Evolutionary conservation across 2,888 invertebrate genomes (phyloP).

Genomic region (Agrochola macilenta): DNA sequence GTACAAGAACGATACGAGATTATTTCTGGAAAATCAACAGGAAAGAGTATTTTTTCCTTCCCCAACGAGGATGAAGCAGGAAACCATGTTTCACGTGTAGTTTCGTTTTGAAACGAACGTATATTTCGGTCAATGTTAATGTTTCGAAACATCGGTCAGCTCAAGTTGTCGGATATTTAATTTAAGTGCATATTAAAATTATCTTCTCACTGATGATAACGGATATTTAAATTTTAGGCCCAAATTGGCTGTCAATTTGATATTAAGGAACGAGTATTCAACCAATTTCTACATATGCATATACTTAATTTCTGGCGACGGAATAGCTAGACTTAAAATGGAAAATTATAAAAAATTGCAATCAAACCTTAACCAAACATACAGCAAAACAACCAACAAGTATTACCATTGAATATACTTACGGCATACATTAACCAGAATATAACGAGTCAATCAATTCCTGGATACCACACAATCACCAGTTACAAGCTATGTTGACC

Average conservation of each 20-base stretch:
- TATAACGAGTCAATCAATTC: conserved; percentile 40
- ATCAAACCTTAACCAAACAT: background rate
- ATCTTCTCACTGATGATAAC: background rate
- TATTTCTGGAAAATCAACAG: conserved; percentile 39
- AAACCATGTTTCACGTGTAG: conserved; percentile 38
- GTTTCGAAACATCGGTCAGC: conserved; percentile 21
- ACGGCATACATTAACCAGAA: conserved; percentile 38
- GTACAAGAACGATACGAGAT: background rate
- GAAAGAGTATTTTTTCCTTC: conserved; percentile 40
- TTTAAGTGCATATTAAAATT: conserved; percentile 28
- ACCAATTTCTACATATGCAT: background rate
- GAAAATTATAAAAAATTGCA: background rate
- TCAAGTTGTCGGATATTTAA: conserved; percentile 20
- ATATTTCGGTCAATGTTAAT: conserved; percentile 49
- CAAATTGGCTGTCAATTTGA: background rate
- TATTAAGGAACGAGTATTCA: background rate
- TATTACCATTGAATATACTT: conserved; percentile 21
- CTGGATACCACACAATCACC: conserved; percentile 49
- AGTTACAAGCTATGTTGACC: conserved; percentile 31
- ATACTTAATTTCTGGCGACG: background rate
- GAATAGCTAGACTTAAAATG: background rate
- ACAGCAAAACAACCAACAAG: background rate
- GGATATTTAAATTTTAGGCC: background rate
- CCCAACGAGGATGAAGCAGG: conserved; percentile 25
- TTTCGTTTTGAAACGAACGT: conserved; percentile 33